phyloP scores from a whole-genome alignment of 2,797 vertebrate genomes.

The Clarias pachynema region DNA sequence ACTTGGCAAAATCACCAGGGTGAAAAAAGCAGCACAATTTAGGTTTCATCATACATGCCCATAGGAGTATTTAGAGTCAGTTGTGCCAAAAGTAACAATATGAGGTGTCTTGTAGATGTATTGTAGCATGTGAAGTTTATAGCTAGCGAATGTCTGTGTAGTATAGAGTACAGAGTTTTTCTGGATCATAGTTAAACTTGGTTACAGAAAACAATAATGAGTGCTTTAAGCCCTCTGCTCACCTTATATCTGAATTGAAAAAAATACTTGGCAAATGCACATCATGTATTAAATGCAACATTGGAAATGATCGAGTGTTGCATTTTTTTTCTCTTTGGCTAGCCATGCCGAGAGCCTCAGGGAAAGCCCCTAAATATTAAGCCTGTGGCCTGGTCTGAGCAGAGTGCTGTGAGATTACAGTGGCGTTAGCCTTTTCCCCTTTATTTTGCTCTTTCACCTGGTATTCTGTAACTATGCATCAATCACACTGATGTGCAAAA shows the following conservation, averaged over 20 bases:
- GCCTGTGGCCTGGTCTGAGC: not conserved
- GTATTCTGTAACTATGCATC: not conserved
- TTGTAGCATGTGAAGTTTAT: not conserved
- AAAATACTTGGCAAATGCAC: not conserved
- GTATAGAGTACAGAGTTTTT: not conserved
- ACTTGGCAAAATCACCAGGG: slow-evolving; percentile 28
- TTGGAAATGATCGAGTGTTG: not conserved
- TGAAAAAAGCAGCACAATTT: not conserved
- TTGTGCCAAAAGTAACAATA: not conserved
- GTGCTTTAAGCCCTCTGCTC: not conserved
- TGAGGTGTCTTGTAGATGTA: not conserved
- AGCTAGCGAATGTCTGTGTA: not conserved
- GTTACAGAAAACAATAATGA: not conserved
- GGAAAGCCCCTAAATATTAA: not conserved
- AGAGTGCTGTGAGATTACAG: not conserved
- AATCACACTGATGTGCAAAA: not conserved
- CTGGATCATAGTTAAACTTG: not conserved
- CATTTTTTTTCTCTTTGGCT: not conserved
- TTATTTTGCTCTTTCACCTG: not conserved
- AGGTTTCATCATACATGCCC: not conserved
- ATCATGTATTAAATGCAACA: not conserved
- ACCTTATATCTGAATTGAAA: not conserved
- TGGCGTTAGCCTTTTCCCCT: not conserved
- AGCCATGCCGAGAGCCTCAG: not conserved
- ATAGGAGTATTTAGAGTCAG: not conserved